Evolutionary conservation across 2,113 vertebrate genomes (phyloP).

Genomic region (Ahaetulla prasina): DNA sequence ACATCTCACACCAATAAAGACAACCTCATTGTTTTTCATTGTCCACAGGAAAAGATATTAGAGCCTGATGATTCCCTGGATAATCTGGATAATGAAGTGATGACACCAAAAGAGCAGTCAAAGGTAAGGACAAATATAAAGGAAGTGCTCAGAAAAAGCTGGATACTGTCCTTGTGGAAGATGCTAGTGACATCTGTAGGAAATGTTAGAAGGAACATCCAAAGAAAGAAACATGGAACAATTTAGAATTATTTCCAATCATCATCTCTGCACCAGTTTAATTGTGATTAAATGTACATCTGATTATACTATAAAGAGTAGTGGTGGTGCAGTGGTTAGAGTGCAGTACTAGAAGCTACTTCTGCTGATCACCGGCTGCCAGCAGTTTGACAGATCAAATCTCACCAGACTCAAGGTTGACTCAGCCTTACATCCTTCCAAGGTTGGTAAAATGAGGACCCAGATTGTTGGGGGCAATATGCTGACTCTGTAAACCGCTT

Average conservation of each 20-base stretch:
- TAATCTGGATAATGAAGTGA: slow-evolving; percentile 93
- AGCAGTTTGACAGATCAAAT: too few relatives aligned
- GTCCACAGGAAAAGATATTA: slow-evolving; percentile 83
- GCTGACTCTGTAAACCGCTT: too few relatives aligned
- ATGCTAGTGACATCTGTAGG: not conserved
- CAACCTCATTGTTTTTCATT: slow-evolving; percentile 75
- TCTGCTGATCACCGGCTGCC: too few relatives aligned
- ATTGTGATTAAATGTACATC: not conserved
- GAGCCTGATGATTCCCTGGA: slow-evolving; percentile 93
- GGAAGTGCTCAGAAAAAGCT: not conserved
- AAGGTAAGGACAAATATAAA: slow-evolving; percentile 87
- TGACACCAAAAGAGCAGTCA: slow-evolving; percentile 91
- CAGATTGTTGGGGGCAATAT: too few relatives aligned
- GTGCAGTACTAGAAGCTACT: too few relatives aligned
- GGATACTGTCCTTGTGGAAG: not conserved
- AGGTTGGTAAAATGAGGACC: too few relatives aligned
- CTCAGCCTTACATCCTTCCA: too few relatives aligned
- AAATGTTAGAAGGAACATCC: not conserved
- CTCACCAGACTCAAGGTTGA: too few relatives aligned
- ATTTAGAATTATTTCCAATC: not conserved
- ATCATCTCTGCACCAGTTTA: not conserved
- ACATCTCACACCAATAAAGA: slow-evolving; percentile 82
- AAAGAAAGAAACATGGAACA: not conserved
- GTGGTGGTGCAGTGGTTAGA: too few relatives aligned
- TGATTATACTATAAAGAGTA: too few relatives aligned